These are phyloP conservation scores for Lamproptera curius DNA, from an alignment of 2,888 invertebrate genomes.

Conservation along the genomic window DNA sequence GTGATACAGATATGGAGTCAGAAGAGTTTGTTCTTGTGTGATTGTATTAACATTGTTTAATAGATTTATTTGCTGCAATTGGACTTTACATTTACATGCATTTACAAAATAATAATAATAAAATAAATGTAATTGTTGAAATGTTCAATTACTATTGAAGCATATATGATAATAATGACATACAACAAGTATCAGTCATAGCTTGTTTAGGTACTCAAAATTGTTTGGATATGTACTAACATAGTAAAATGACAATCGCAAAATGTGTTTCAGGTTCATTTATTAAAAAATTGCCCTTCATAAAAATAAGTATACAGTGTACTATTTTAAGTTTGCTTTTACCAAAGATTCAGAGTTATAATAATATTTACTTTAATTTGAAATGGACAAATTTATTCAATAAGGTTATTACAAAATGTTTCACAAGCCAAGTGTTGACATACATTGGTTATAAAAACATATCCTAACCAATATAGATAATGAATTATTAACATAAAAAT, in stretches of 20 bases:
- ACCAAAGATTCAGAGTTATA: neutral
- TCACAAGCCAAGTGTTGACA: no score
- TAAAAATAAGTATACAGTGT: neutral
- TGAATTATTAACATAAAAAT: no score
- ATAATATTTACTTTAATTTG: neutral
- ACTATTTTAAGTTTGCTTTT: neutral
- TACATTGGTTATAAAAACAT: no score
- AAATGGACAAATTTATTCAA: neutral
- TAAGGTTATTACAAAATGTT: neutral
- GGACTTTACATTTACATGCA: neutral
- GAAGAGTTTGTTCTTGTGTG: constrained; percentile 86
- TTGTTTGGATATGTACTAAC: neutral
- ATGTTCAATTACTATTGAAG: neutral
- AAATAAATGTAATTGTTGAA: neutral
- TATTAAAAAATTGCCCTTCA: no score
- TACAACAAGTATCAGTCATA: no score
- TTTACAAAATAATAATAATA: constrained; percentile 6
- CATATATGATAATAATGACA: neutral
- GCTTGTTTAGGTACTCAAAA: neutral
- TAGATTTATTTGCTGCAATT: neutral
- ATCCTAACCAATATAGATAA: no score
- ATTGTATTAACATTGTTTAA: no score
- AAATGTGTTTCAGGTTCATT: no score
- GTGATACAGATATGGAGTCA: constrained; percentile 83
- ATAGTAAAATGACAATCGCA: no score